Evolutionary conservation across 1,140 invertebrate genomes (phyloP).

Genomic region (Microplitis demolitor): DNA sequence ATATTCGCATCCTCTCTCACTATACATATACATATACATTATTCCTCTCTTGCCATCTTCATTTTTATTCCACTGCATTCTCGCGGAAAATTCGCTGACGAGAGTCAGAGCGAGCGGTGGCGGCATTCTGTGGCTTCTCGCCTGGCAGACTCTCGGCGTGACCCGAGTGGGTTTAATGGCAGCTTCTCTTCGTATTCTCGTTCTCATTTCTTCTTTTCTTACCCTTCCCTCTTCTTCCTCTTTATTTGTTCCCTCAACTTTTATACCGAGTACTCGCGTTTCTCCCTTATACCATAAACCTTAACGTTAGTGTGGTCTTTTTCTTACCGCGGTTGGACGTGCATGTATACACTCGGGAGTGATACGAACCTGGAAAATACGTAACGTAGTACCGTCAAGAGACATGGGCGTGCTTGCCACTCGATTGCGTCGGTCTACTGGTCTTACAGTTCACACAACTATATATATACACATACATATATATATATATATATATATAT

Average conservation of each 20-base stretch:
- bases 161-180: conserved; percentile 16
- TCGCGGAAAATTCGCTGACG: conserved; percentile 17
- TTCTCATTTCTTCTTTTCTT: conserved; percentile 12
- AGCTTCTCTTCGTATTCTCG: background rate
- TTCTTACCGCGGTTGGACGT: conserved; percentile 14
- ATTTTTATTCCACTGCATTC: conserved; percentile 20
- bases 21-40: background rate
- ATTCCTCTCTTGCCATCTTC: conserved; percentile 6
- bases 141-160: conserved; percentile 8
- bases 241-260: background rate
- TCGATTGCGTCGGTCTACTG: conserved; percentile 9
- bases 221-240: background rate
- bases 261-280: background rate
- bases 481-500: too few species aligned
- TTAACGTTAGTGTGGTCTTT: too few species aligned
- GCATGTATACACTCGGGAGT: conserved; percentile 29
- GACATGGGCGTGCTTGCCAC: conserved; percentile 5
- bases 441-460: background rate
- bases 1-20: background rate
- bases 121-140: conserved; percentile 21
- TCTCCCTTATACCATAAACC: too few species aligned
- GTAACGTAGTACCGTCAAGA: background rate
- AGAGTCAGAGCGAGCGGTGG: background rate
- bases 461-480: background rate
- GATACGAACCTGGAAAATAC: conserved; percentile 13